Percentiles rank a stretch among this genome's conserved stretches.
Evolutionary conservation across 1,140 invertebrate species (phyloP).

Genomic region (Subanguina moxae): DNA sequence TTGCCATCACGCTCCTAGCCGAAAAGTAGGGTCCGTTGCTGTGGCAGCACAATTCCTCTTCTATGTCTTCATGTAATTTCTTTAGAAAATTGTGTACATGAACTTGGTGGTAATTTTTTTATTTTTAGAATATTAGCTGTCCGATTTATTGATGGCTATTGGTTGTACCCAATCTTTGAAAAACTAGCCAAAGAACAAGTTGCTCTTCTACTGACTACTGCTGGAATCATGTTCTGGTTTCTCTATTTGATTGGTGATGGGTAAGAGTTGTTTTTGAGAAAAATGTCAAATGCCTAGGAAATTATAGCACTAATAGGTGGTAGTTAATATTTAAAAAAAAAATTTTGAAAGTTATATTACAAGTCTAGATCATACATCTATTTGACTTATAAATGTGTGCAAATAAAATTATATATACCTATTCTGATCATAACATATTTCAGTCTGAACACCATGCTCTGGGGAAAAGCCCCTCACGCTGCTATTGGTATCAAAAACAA

Average conservation of each 20-base stretch:
- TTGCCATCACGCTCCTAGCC: slow-evolving; percentile 59
- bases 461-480: not conserved
- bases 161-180: slow-evolving; percentile 51
- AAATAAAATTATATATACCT: too few relatives aligned
- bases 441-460: too few relatives aligned
- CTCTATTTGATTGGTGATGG: slow-evolving; percentile 44
- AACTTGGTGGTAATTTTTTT: slow-evolving; percentile 13
- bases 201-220: slow-evolving; percentile 13
- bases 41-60: slow-evolving; percentile 29
- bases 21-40: slow-evolving; percentile 32
- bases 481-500: not conserved
- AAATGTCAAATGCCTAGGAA: too few relatives aligned
- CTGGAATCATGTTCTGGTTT: slow-evolving; percentile 45
- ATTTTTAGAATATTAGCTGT: slow-evolving; percentile 30
- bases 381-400: not conserved
- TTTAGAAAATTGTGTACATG: too few relatives aligned
- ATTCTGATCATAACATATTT: too few relatives aligned
- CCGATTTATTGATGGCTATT: slow-evolving; percentile 24
- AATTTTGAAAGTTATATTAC: slow-evolving; percentile 17
- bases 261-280: too few relatives aligned
- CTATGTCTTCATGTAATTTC: slow-evolving; percentile 42
- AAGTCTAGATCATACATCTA: too few relatives aligned
- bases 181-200: slow-evolving; percentile 27
- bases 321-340: not conserved
- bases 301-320: slow-evolving; percentile 43